phyloP scores from a whole-genome alignment of 1,140 invertebrate genomes.

The Heterodera schachtii region DNA sequence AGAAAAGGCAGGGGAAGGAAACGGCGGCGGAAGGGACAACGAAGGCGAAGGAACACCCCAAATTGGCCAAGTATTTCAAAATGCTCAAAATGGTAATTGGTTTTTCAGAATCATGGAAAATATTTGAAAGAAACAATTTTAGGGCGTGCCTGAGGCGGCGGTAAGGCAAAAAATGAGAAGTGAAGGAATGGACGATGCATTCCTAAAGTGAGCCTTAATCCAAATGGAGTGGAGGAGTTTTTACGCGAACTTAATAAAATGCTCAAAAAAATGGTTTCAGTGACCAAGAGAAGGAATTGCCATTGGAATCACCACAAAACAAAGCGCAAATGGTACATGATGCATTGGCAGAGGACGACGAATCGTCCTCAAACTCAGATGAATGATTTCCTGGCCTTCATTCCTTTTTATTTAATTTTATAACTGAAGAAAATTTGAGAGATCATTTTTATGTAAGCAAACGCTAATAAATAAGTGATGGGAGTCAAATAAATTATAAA shows the following conservation, averaged over 20 bases:
- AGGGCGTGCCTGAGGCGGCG: conserved; percentile 38
- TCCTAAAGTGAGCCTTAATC: conserved; percentile 20
- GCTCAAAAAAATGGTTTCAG: conserved; percentile 1
- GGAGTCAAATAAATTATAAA: no score
- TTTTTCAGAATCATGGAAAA: background rate
- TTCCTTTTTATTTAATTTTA: no score
- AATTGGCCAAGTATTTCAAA: conserved; percentile 39
- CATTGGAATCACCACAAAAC: background rate
- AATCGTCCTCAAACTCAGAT: background rate
- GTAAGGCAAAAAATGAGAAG: conserved; percentile 38
- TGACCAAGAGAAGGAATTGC: conserved; percentile 16
- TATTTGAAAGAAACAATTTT: background rate
- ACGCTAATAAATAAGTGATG: no score
- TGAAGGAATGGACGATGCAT: conserved; percentile 32
- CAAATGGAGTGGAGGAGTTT: background rate
- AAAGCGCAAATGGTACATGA: background rate
- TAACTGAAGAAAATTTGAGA: no score
- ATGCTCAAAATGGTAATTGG: conserved; percentile 32
- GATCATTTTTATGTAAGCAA: no score
- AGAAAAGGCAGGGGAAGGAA: background rate
- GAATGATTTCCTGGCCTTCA: background rate
- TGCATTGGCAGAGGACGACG: background rate
- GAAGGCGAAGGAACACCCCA: conserved; percentile 37
- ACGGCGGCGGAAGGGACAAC: conserved; percentile 20
- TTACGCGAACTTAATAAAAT: no score